phyloP scores from a whole-genome alignment of 1,140 invertebrate species.

The Antheraea mylitta region DNA sequence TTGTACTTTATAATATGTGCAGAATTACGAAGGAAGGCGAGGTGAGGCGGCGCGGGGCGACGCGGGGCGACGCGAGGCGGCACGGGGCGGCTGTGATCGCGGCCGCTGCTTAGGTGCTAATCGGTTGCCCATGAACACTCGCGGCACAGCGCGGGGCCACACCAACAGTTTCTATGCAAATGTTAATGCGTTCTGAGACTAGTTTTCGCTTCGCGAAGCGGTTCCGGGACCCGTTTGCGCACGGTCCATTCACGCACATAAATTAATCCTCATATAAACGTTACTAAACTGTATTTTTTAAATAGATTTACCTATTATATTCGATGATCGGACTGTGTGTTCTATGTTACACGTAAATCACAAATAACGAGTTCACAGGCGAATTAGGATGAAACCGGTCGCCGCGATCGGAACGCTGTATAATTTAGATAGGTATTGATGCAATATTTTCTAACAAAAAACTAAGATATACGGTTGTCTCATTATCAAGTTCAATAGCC shows the following conservation, averaged over 20 bases:
- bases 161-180: conserved; percentile 77
- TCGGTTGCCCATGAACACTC: conserved; percentile 37
- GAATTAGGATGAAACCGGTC: conserved; percentile 28
- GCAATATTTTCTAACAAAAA: conserved; percentile 60
- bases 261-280: conserved; percentile 44
- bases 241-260: too few relatives aligned
- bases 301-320: neutral
- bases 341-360: conserved; percentile 26
- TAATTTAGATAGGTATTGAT: conserved; percentile 43
- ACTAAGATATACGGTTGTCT: conserved; percentile 62
- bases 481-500: conserved; percentile 78
- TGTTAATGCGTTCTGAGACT: conserved; percentile 67
- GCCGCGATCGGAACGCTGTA: conserved; percentile 25
- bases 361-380: conserved; percentile 23
- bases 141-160: conserved; percentile 47
- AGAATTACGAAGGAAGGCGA: conserved; percentile 27
- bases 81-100: conserved; percentile 27
- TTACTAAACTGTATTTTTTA: conserved; percentile 28
- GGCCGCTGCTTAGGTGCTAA: conserved; percentile 58
- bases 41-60: conserved; percentile 13
- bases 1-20: conserved; percentile 17
- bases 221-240: conserved; percentile 62
- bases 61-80: too few relatives aligned
- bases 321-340: neutral
- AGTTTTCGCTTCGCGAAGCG: conserved; percentile 62